Conservation (phyloP, 1,140 invertebrate species). For the Neotoxoptera formosana region DNA sequence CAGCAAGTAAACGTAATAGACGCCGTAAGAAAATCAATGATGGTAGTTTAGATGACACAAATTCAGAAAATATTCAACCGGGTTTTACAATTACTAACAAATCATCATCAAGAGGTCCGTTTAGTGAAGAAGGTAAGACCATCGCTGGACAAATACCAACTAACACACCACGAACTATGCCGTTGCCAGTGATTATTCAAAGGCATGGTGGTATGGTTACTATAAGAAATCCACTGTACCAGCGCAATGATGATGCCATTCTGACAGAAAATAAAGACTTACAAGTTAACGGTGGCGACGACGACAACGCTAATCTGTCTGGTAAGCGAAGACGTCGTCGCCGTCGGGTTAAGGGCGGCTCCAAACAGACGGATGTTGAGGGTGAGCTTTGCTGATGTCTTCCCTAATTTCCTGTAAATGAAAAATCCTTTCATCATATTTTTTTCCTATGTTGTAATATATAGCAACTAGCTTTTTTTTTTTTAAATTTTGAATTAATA, state of each 20-base stretch:
- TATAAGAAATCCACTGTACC: constrained; percentile 75
- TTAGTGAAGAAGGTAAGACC: constrained; percentile 40
- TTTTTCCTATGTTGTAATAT: background rate
- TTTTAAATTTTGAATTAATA: background rate
- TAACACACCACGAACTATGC: constrained; percentile 33
- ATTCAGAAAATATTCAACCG: constrained; percentile 54
- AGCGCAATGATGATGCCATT: constrained; percentile 65
- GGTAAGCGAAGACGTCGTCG: constrained; percentile 64
- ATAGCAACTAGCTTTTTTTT: background rate
- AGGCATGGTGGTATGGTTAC: constrained; percentile 81
- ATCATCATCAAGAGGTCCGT: constrained; percentile 27
- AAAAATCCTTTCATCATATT: constrained; percentile 7
- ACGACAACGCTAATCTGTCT: constrained; percentile 63
- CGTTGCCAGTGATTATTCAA: constrained; percentile 71
- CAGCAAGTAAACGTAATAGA: constrained; percentile 41
- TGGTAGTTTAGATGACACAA: constrained; percentile 24
- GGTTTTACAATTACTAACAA: constrained; percentile 44
- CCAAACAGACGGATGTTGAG: constrained; percentile 69
- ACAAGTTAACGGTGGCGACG: constrained; percentile 41
- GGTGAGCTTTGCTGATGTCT: constrained; percentile 64
- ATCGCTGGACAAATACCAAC: constrained; percentile 51
- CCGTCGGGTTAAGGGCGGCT: constrained; percentile 61
- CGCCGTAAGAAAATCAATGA: constrained; percentile 48
- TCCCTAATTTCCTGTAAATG: constrained; percentile 32
- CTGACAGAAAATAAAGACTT: constrained; percentile 60